A percentile compares a stretch with the other conserved stretches of the same genome.
Evolutionary conservation across 1,140 invertebrate species (phyloP).

Genomic region (Hyposmocoma kahamanoa): DNA sequence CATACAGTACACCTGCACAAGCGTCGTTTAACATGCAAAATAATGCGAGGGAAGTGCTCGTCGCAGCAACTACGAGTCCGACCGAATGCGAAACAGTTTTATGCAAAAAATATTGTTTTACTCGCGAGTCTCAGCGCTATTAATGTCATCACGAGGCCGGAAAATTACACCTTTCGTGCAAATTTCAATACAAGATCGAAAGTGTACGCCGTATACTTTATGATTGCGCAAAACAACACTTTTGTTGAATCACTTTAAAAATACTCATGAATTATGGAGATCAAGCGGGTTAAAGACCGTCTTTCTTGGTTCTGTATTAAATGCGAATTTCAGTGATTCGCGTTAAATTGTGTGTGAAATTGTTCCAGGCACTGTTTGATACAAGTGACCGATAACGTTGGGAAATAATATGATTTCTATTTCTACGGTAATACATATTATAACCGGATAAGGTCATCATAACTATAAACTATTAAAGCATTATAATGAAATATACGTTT

Average conservation of each 20-base stretch:
- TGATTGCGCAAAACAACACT: constrained; percentile 16
- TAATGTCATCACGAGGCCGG: constrained; percentile 53
- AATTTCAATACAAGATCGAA: constrained; percentile 58
- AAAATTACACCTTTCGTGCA: constrained; percentile 63
- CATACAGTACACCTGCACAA: constrained; percentile 34
- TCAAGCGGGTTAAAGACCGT: constrained; percentile 34
- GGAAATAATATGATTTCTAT: no score
- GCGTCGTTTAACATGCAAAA: constrained; percentile 32
- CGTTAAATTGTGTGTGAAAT: constrained; percentile 57
- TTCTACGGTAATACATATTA: no score
- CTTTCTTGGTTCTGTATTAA: constrained; percentile 35
- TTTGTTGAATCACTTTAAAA: constrained; percentile 34
- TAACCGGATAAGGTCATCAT: no score
- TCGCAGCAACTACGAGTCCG: no score
- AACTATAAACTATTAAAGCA: no score
- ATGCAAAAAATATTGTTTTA: constrained; percentile 49
- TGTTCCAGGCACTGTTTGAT: constrained; percentile 3
- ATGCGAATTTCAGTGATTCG: constrained; percentile 31
- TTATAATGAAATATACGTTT: no score
- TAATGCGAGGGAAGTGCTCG: constrained; percentile 26
- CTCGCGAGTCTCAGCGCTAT: constrained; percentile 35
- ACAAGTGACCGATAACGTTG: no score
- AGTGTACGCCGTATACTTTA: constrained; percentile 22
- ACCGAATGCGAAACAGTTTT: constrained; percentile 42
- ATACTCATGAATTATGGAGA: constrained; percentile 55